Evolutionary conservation across 2,888 invertebrate genomes (phyloP).

Genomic region (Acanthosepion esculentum): DNA sequence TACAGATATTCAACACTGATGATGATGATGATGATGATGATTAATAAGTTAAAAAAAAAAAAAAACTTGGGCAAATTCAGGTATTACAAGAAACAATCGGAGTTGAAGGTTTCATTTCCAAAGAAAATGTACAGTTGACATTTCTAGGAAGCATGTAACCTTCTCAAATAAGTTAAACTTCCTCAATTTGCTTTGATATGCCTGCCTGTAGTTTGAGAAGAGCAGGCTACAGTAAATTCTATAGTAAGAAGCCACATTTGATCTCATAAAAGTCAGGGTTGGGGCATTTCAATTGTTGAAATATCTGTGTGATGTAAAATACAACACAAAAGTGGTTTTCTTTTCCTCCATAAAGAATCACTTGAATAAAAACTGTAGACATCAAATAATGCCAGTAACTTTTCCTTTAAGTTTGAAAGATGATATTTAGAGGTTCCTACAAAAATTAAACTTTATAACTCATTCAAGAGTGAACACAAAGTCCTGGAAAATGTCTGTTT

Average conservation of each 20-base stretch:
- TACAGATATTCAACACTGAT: background rate
- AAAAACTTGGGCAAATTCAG: background rate
- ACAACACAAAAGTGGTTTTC: no score
- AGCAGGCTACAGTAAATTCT: no score
- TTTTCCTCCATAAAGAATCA: background rate
- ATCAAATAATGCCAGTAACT: background rate
- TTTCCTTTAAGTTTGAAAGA: background rate
- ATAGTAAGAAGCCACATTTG: no score
- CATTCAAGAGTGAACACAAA: no score
- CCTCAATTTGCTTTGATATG: background rate
- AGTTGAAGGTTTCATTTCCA: background rate
- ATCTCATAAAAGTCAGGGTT: no score
- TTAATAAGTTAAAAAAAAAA: background rate
- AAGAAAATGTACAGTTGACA: background rate
- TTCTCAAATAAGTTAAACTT: no score
- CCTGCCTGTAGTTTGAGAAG: background rate
- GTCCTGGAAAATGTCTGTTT: no score
- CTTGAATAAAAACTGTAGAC: background rate
- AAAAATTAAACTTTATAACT: no score
- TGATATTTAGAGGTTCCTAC: background rate
- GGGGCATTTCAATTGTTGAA: no score
- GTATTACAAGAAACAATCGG: background rate
- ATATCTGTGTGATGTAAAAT: no score
- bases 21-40: background rate
- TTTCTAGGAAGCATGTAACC: no score